phyloP scores from a whole-genome alignment of 2,888 invertebrate genomes.

The Podotricha telesiphe region DNA sequence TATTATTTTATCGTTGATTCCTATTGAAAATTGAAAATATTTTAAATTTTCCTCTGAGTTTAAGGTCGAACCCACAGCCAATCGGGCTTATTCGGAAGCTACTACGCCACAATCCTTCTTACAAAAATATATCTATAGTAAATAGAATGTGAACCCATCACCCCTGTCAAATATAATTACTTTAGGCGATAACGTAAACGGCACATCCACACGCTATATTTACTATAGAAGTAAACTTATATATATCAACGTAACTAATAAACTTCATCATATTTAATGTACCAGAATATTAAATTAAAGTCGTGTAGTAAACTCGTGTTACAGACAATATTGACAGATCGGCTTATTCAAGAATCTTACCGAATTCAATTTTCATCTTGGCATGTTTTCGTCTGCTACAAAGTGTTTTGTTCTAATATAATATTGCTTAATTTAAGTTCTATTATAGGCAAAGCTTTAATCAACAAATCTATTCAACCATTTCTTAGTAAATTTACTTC shows the following conservation, averaged over 20 bases:
- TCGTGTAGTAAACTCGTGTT: not conserved
- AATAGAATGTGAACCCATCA: no score
- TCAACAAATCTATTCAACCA: constrained; percentile 32
- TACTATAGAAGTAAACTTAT: not conserved
- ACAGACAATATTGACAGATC: constrained; percentile 9
- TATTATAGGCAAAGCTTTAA: constrained; percentile 52
- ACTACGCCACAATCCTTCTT: no score
- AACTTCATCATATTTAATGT: not conserved
- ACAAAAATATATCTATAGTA: no score
- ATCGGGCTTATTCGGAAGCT: no score
- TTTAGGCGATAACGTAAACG: not conserved
- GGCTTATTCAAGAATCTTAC: constrained; percentile 9
- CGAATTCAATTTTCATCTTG: constrained; percentile 16
- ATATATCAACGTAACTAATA: no score
- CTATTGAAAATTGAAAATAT: no score
- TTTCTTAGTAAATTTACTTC: constrained; percentile 2
- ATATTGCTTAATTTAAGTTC: constrained; percentile 44
- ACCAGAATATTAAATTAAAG: constrained; percentile 11
- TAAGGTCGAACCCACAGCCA: no score
- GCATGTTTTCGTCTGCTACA: constrained; percentile 11
- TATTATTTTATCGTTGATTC: no score
- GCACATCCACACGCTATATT: not conserved
- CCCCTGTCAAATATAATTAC: not conserved
- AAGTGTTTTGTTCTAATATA: constrained; percentile 21
- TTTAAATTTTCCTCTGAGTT: no score